Evolutionary conservation across 2,113 vertebrate genomes (phyloP).

Genomic region (Tiliqua scincoides): DNA sequence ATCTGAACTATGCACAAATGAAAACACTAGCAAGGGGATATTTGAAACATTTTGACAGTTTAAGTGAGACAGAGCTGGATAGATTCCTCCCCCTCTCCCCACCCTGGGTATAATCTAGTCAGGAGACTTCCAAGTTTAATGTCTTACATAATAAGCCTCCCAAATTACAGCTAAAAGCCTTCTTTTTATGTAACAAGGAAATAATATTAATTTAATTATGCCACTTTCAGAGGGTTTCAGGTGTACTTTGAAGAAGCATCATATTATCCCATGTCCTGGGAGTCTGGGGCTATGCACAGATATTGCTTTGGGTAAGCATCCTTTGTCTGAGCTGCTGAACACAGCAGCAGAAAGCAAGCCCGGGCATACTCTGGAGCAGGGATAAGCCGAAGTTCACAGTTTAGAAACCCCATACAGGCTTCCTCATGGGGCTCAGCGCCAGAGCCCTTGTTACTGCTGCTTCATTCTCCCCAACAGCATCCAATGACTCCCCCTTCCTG

Average conservation of each 20-base stretch:
- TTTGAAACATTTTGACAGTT: not conserved
- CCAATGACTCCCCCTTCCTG: too few species aligned
- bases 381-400: not conserved
- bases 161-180: not conserved
- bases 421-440: too few species aligned
- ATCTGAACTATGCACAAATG: not conserved
- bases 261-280: not conserved
- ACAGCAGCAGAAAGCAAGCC: not conserved
- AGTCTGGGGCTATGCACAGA: not conserved
- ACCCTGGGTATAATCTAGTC: too few species aligned
- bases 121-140: not conserved
- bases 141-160: not conserved
- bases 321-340: not conserved
- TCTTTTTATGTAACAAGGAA: not conserved
- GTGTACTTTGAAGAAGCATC: not conserved
- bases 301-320: not conserved
- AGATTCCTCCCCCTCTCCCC: too few species aligned
- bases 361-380: not conserved
- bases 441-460: too few species aligned
- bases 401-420: not conserved
- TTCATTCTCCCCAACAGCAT: not conserved
- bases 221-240: not conserved
- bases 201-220: not conserved
- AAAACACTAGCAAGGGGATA: not conserved
- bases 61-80: not conserved